Evolutionary conservation across 2,797 vertebrate genomes (phyloP).

Genomic region (Chaenodraco wilsoni): DNA sequence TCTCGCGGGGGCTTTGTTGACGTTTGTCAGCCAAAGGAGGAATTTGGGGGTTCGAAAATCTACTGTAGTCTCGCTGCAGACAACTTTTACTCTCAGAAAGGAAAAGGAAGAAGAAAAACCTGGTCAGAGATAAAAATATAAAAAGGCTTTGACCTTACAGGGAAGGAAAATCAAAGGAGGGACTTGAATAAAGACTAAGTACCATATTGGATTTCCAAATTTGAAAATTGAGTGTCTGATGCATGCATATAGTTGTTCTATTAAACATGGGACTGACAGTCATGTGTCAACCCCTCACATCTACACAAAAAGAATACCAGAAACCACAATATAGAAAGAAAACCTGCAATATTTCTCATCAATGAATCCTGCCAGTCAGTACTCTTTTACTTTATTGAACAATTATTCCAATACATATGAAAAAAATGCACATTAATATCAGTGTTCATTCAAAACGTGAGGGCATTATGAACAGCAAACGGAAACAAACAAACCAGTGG

Average conservation of each 20-base stretch:
- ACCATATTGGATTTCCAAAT: slow-evolving; percentile 56
- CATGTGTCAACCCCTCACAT: not conserved
- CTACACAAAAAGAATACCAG: not conserved
- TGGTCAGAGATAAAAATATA: slow-evolving; percentile 43
- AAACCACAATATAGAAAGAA: not conserved
- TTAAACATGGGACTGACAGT: not conserved
- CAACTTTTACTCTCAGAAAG: slow-evolving; percentile 64
- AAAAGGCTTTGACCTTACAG: slow-evolving; percentile 55
- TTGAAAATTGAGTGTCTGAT: not conserved
- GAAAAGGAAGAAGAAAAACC: slow-evolving; percentile 28
- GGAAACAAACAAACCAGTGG: too few relatives aligned
- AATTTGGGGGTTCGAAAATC: slow-evolving; percentile 73
- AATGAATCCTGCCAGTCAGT: not conserved
- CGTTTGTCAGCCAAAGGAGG: slow-evolving; percentile 79
- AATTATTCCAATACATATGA: too few relatives aligned
- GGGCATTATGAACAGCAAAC: too few relatives aligned
- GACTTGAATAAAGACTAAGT: slow-evolving; percentile 64
- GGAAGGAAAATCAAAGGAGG: slow-evolving; percentile 54
- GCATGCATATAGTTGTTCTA: not conserved
- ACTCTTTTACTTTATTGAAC: too few relatives aligned
- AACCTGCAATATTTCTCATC: not conserved
- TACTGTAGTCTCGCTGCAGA: slow-evolving; percentile 62
- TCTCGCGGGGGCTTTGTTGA: slow-evolving; percentile 81
- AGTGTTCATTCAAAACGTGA: too few relatives aligned
- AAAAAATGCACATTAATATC: too few relatives aligned